Conservation (phyloP, 2,888 invertebrate species). For the Argynnis bischoffii region DNA sequence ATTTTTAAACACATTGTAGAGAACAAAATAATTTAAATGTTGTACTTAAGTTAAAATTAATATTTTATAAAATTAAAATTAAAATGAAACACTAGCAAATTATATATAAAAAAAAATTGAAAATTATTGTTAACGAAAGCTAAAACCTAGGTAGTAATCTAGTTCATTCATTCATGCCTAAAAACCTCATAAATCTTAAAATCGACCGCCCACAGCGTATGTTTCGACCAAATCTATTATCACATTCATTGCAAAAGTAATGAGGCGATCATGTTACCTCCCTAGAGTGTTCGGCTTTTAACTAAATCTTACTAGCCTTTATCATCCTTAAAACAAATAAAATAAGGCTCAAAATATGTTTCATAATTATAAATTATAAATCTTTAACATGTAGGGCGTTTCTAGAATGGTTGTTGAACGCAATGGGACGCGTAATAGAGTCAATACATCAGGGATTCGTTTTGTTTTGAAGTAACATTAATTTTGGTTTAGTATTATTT, state of each 20-base stretch:
- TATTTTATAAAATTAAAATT: too few species aligned
- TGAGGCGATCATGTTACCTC: slow-evolving; percentile 36
- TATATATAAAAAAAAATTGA: too few species aligned
- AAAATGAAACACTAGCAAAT: too few species aligned
- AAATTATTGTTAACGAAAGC: too few species aligned
- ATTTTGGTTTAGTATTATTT: slow-evolving; percentile 31
- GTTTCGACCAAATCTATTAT: slow-evolving; percentile 15
- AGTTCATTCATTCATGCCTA: not conserved
- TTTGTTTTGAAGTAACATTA: slow-evolving; percentile 33
- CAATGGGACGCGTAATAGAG: slow-evolving; percentile 20
- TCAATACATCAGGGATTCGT: slow-evolving; percentile 26
- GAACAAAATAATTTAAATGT: too few species aligned
- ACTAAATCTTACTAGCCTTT: not conserved
- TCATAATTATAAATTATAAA: not conserved
- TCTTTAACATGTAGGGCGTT: slow-evolving; percentile 2
- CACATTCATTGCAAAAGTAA: slow-evolving; percentile 32
- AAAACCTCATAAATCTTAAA: slow-evolving; percentile 6
- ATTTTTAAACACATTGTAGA: too few species aligned
- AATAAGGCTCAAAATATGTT: slow-evolving; percentile 11
- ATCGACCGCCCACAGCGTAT: slow-evolving; percentile 11
- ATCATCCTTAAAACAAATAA: not conserved
- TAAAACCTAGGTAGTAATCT: not conserved
- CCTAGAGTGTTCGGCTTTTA: slow-evolving; percentile 20
- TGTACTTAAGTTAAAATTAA: too few species aligned
- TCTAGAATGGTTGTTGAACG: not conserved